Conservation (phyloP, 2,888 invertebrate genomes). For the Pecten maximus region DNA sequence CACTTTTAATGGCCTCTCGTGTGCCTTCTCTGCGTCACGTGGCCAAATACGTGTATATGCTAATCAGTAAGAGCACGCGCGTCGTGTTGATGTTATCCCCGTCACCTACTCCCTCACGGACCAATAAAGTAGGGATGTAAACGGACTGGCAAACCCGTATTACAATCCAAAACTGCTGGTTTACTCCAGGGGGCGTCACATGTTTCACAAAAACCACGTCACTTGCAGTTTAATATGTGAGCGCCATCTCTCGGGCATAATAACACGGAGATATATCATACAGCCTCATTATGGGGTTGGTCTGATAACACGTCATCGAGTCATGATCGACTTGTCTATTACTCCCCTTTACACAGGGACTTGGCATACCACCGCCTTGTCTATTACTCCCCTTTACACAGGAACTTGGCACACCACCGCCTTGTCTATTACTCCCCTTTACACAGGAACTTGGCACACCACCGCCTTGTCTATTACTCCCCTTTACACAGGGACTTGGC, state of each 20-base stretch:
- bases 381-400: too few species aligned
- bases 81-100: neutral
- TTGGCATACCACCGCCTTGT: too few species aligned
- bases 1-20: neutral
- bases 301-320: neutral
- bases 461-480: too few species aligned
- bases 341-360: neutral
- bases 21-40: neutral
- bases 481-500: too few species aligned
- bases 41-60: neutral
- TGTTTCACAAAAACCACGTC: neutral
- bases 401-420: too few species aligned
- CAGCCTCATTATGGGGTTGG: neutral
- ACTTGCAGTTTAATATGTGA: neutral
- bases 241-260: constrained; percentile 23
- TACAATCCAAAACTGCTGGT: neutral
- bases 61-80: neutral
- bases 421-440: too few species aligned
- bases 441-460: too few species aligned
- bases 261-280: neutral
- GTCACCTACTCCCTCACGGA: neutral
- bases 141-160: neutral
- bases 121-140: neutral
- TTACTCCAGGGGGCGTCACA: neutral
- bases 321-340: neutral